phyloP scores from a whole-genome alignment of 2,113 vertebrate genomes.

The Eira barbara region DNA sequence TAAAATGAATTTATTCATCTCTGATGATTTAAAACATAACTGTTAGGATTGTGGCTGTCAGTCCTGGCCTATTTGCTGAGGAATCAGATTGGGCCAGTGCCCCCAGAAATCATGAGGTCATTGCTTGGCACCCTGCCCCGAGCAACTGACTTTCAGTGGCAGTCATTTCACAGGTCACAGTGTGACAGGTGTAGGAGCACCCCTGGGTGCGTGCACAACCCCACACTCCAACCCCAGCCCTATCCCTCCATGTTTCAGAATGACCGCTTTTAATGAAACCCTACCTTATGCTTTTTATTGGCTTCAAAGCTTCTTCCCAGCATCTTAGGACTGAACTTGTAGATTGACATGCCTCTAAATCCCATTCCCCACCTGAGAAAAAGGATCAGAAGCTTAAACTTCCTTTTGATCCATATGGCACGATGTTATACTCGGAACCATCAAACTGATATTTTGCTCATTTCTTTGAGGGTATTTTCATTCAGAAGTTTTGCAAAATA shows the following conservation, averaged over 20 bases:
- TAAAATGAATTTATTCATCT: neutral
- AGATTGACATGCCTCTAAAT: neutral
- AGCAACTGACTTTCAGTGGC: neutral
- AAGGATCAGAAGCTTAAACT: slow-evolving; percentile 68
- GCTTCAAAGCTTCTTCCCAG: slow-evolving; percentile 34
- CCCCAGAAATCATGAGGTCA: neutral
- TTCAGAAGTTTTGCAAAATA: slow-evolving; percentile 60
- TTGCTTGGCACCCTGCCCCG: neutral
- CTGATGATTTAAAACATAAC: neutral
- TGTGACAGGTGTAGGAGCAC: too few species aligned
- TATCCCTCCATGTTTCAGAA: neutral
- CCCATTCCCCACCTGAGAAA: slow-evolving; percentile 54
- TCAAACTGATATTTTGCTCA: slow-evolving; percentile 32
- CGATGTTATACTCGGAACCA: neutral
- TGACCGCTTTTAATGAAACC: slow-evolving; percentile 20
- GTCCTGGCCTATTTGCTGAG: neutral
- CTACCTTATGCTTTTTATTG: neutral
- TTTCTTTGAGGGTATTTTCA: slow-evolving; percentile 56
- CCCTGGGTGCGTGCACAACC: neutral
- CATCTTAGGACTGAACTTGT: slow-evolving; percentile 17
- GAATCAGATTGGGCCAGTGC: neutral
- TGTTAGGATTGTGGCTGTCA: neutral
- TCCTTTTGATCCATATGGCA: slow-evolving; percentile 67
- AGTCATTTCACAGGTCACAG: neutral
- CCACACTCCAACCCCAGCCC: neutral